Base-by-base conservation (phyloP, 37 sponge, comb jelly and placozoan genomes). In the Aplysina aerophoba region DNA sequence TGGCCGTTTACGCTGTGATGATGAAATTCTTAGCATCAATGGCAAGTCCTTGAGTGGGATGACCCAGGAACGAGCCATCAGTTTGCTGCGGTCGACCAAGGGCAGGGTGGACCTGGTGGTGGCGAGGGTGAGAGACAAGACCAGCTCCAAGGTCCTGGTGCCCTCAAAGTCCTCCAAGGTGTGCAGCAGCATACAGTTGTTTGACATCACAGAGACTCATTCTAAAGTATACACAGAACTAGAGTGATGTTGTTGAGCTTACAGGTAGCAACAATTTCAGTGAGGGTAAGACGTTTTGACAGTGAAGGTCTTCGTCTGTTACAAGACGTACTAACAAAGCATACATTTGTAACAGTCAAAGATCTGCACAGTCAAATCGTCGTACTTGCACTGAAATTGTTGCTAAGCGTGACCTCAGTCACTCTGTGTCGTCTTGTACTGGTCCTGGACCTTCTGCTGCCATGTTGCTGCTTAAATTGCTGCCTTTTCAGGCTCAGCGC, bases 11-110 rank as follows among this genome's bases (percentile, higher is more conserved):
- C 55, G 34, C 34, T 22, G 37, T 11, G 91, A 84, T 81, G 96
- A 95, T 59, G 87, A 93, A 66, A 90, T 95, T 19, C 22, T 85
- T 6, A 59, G 60, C 55, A 95, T 95, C 55, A 95, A 95, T 83
- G 96, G 93, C 31, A 61, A 50, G 28, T 57, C 81, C 6, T 39
- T 95, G 54, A 73, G 59, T 15, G 81, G 84, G 0, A 82, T 88
- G 58, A 37, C 87, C n/a, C 93, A 91, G 36, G 35, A 33, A 35
- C 85, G 83, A 2, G 94, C 90, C 25, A 83, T 94, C 62, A 63
- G 66, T 27, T 61, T 91, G 20, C 87, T 94, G 25, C 87, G 88
- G 73, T 63, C 79, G 0, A 87, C 86, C 22, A 68, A 72, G 15
- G 94, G 94, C 0, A 31, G 37, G 25, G 90, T 94, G 63, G 92